phyloP scores from a whole-genome alignment of 2,888 invertebrate genomes.

The Aphodius sticticus region DNA sequence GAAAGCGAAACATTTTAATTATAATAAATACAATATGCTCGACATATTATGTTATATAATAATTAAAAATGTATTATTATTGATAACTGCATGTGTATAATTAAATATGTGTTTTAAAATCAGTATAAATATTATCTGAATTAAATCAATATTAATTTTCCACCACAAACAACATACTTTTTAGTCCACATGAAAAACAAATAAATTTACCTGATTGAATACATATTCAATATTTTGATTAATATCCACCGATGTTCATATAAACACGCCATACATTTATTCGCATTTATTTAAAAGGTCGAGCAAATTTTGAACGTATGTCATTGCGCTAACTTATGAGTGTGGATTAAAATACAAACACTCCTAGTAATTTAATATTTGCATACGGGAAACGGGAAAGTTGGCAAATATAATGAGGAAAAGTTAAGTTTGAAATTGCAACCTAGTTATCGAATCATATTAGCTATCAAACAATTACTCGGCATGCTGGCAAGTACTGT shows the following conservation, averaged over 20 bases:
- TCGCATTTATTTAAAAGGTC: not conserved
- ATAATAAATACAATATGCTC: no score
- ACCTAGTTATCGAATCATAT: no score
- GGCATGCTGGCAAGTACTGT: no score
- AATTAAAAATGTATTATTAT: not conserved
- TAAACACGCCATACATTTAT: not conserved
- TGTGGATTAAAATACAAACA: no score
- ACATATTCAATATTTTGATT: not conserved
- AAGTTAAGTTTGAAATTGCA: no score
- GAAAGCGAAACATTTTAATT: no score
- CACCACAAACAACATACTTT: not conserved
- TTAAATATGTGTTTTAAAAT: not conserved
- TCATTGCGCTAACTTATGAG: not conserved
- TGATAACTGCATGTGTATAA: not conserved
- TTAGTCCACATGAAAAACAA: not conserved
- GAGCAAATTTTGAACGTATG: not conserved
- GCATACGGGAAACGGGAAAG: no score
- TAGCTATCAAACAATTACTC: no score
- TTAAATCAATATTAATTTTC: not conserved
- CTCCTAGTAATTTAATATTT: no score
- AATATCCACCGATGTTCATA: not conserved
- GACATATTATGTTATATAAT: no score
- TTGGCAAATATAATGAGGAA: no score
- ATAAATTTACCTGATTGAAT: not conserved
- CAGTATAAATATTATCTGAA: not conserved